Evolutionary conservation across 2,888 invertebrate genomes (phyloP).

Genomic region (Cephus nigrinus): DNA sequence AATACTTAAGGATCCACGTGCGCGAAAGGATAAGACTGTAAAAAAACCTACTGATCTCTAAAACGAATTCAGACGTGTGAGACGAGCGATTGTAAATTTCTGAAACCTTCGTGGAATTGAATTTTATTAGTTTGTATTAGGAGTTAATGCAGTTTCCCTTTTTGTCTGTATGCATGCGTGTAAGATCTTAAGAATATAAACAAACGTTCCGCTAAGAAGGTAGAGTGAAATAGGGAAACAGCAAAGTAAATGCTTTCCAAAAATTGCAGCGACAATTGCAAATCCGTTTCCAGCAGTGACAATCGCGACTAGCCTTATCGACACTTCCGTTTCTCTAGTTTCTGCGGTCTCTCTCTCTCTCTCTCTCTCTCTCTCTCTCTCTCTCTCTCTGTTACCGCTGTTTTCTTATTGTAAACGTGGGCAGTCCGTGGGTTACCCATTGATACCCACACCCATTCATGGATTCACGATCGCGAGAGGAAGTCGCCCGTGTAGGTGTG

Average conservation of each 20-base stretch:
- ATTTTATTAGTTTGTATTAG: background rate
- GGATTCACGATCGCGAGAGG: constrained; percentile 56
- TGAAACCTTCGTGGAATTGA: background rate
- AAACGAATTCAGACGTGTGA: background rate
- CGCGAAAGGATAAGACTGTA: background rate
- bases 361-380: constrained; percentile 18
- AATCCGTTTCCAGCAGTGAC: background rate
- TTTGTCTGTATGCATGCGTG: background rate
- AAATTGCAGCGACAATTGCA: background rate
- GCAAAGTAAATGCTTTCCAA: background rate
- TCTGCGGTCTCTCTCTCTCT: constrained; percentile 13
- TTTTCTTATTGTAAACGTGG: background rate
- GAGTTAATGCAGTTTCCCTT: background rate
- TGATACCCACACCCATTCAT: constrained; percentile 59
- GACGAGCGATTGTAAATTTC: background rate
- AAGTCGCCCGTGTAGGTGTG: constrained; percentile 47
- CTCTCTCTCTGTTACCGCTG: constrained; percentile 8
- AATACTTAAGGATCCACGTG: background rate
- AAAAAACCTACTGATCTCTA: background rate
- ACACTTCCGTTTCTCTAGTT: constrained; percentile 1
- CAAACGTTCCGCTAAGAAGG: too few species aligned
- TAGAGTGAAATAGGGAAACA: too few species aligned
- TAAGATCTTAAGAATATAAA: background rate
- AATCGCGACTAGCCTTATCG: background rate
- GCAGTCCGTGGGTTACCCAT: constrained; percentile 37